Base-by-base conservation (phyloP, 2,888 invertebrate species). In the Idaea straminata region DNA sequence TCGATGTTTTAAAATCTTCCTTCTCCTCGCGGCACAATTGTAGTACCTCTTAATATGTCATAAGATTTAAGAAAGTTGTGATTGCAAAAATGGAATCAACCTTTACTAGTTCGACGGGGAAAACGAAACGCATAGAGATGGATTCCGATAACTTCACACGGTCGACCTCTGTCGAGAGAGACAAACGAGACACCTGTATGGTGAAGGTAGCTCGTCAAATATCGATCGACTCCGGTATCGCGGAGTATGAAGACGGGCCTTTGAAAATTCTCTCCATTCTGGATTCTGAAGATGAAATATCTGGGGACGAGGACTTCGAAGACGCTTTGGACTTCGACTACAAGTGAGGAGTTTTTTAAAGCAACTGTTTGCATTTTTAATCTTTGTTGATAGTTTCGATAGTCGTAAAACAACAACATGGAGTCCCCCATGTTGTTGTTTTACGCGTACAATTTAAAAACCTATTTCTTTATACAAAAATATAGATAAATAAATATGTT, bases 151-250 rank as follows among this genome's bases (percentile, higher is more conserved):
- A 64, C 67, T 81, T 84, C 82, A 79, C 83, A 83, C 80, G 77
- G 66, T 71, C 73, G 63, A 60, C 62, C 66, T 75, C 77, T 63
- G 70, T 69, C 64, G 79, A 73, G 70, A 70, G 71, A 72, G 72
- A 70, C 71, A 73, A 72, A 76, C 76, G 64, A 36, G 60, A 66
- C 62, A 35, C 61, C 57, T 62, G 64, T 61, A 72, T 71, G 66
- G 63, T 57, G 36, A 67, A 74, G 65, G 74, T 79, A 65, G 71
- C 66, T 38, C 75, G 81, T 25, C 82, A 83, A 65, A 65, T 72
- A 35, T 84, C 84, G 16, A 67, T 78, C 7, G 85, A 87, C 71
- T 85, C 86, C 13, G 87, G 85, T 1, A 82, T 84, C 16, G 78
- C 76, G 38, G 83, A 81, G 47, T 77, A 80, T 64, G 80, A 76